A percentile compares a stretch with the other conserved stretches of the same genome.
These are phyloP conservation scores for Nomia melanderi DNA, from an alignment of 1,140 invertebrate species.

Conservation along the genomic window DNA sequence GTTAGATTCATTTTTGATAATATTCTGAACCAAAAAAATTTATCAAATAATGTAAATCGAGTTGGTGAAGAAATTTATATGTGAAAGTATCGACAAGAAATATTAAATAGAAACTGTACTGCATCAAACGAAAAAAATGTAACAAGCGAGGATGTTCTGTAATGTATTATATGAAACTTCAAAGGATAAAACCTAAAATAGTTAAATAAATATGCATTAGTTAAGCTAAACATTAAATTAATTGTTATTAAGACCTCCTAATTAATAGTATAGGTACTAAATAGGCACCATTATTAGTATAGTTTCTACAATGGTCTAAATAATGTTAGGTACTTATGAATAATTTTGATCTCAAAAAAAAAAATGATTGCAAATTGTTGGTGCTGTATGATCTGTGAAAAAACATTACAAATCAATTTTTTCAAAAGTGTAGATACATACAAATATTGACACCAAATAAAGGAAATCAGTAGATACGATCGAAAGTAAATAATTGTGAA, in stretches of 20 bases:
- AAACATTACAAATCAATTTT: constrained; percentile 9
- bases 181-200: neutral
- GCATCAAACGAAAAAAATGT: neutral
- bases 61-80: constrained; percentile 15
- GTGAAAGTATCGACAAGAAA: constrained; percentile 5
- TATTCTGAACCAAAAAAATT: constrained; percentile 24
- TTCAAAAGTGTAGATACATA: constrained; percentile 30
- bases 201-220: constrained; percentile 45
- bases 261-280: constrained; percentile 34
- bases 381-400: constrained; percentile 12
- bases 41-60: constrained; percentile 17
- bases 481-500: constrained; percentile 2
- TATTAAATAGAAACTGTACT: neutral
- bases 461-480: neutral
- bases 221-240: constrained; percentile 36
- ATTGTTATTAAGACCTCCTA: constrained; percentile 1
- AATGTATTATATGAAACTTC: constrained; percentile 1
- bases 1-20: constrained; percentile 2
- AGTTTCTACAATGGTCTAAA: constrained; percentile 1
- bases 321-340: constrained; percentile 13
- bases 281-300: constrained; percentile 35
- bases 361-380: constrained; percentile 13
- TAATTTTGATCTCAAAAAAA: neutral
- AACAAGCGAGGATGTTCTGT: constrained; percentile 1
- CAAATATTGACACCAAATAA: constrained; percentile 1